Conservation (phyloP, 2,113 vertebrate genomes). For the Epinephelus cyanopodus region DNA sequence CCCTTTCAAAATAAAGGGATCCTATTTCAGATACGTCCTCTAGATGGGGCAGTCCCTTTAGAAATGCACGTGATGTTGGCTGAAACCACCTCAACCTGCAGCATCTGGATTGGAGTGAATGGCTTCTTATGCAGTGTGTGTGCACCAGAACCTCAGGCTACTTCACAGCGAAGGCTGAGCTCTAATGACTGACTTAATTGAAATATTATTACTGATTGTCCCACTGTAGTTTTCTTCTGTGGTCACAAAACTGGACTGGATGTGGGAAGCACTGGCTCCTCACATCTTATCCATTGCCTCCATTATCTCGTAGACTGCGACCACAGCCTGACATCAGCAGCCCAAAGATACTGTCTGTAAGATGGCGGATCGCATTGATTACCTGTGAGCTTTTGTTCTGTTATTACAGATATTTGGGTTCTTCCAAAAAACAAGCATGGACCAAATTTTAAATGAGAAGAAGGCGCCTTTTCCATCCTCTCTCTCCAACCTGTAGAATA, state of each 20-base stretch:
- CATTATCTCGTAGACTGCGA: background rate
- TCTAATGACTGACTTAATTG: background rate
- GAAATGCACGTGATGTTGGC: conserved; percentile 21
- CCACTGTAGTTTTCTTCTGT: background rate
- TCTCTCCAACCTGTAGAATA: too few species aligned
- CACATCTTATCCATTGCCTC: background rate
- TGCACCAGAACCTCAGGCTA: conserved; percentile 35
- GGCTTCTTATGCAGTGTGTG: conserved; percentile 34
- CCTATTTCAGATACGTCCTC: conserved; percentile 29
- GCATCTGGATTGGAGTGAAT: conserved; percentile 23
- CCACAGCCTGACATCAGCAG: background rate
- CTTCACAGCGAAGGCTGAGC: background rate
- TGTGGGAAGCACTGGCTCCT: background rate
- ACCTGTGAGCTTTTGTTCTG: too few species aligned
- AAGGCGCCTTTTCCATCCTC: too few species aligned
- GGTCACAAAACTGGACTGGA: background rate
- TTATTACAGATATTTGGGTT: too few species aligned
- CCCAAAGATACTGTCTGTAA: background rate
- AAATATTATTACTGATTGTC: background rate
- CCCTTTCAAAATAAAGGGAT: conserved; percentile 12
- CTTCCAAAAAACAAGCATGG: too few species aligned
- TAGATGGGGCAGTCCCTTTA: conserved; percentile 50
- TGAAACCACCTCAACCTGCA: conserved; percentile 27
- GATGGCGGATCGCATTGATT: too few species aligned
- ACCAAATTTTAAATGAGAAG: too few species aligned